These are phyloP conservation scores for Chinchilla lanigera DNA, from an alignment of 2,113 vertebrate species.

Conservation along the genomic window DNA sequence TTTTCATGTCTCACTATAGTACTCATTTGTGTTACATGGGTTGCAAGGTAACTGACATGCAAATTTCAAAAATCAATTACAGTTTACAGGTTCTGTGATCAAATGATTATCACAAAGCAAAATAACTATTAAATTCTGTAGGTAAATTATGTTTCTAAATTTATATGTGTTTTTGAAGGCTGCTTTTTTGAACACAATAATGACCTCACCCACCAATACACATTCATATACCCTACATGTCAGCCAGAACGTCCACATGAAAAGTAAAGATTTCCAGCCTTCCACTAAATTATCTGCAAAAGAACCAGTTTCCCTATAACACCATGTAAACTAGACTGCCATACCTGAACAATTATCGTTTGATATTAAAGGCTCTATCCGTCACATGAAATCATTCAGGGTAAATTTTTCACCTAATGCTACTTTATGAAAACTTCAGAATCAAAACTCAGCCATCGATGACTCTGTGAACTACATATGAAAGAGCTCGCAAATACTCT, in stretches of 20 bases:
- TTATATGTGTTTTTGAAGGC: background rate
- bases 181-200: background rate
- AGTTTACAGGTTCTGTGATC: background rate
- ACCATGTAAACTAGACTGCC: background rate
- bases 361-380: conserved; percentile 12
- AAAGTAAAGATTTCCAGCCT: background rate
- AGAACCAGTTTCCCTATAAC: background rate
- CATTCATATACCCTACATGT: background rate
- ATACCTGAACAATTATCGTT: background rate
- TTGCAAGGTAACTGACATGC: background rate
- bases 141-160: conserved; percentile 21
- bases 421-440: background rate
- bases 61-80: background rate
- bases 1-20: background rate
- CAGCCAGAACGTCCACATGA: background rate
- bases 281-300: background rate
- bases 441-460: background rate
- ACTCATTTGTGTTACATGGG: background rate
- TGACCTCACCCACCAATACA: background rate
- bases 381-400: background rate
- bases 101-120: background rate
- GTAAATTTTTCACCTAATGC: background rate
- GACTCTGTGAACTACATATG: background rate
- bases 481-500: background rate
- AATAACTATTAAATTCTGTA: conserved; percentile 25